A percentile compares a stretch with the other conserved stretches of the same genome.
Evolutionary conservation across 2,888 invertebrate species (phyloP).

Genomic region (Vanessa cardui): DNA sequence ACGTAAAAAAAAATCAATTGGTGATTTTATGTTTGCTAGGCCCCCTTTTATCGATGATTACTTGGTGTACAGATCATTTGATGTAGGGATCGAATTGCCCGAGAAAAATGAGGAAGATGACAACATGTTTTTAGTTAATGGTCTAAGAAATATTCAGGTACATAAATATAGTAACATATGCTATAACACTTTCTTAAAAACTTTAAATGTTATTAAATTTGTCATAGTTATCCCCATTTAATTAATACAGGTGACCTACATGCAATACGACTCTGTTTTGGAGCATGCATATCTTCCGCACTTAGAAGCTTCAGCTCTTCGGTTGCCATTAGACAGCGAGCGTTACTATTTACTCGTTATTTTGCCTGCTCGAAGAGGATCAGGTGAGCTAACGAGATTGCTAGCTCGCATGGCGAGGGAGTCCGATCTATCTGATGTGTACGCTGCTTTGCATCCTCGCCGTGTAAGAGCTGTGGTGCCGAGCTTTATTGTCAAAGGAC

Average conservation of each 20-base stretch:
- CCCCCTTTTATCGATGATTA: slow-evolving; percentile 70
- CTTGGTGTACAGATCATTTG: slow-evolving; percentile 65
- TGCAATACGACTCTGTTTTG: slow-evolving; percentile 89
- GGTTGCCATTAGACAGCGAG: slow-evolving; percentile 90
- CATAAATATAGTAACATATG: slow-evolving; percentile 32
- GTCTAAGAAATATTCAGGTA: slow-evolving; percentile 72
- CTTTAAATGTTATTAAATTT: too few relatives aligned
- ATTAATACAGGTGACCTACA: slow-evolving; percentile 82
- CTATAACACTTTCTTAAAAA: too few relatives aligned
- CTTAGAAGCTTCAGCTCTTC: slow-evolving; percentile 87
- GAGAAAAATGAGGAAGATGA: slow-evolving; percentile 51
- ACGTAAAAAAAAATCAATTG: slow-evolving; percentile 70
- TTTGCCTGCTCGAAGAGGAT: slow-evolving; percentile 85
- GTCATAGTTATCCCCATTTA: too few relatives aligned
- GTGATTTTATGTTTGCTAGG: slow-evolving; percentile 70
- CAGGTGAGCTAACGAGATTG: slow-evolving; percentile 84
- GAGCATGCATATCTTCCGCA: slow-evolving; percentile 89
- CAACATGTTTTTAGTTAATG: slow-evolving; percentile 71
- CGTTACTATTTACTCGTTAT: slow-evolving; percentile 90
- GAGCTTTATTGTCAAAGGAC: slow-evolving; percentile 90
- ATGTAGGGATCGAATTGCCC: slow-evolving; percentile 57
- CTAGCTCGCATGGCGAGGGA: slow-evolving; percentile 84
- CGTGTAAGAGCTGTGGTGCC: slow-evolving; percentile 91
- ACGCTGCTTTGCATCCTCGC: slow-evolving; percentile 86
- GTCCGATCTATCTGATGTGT: slow-evolving; percentile 85